phyloP scores from a whole-genome alignment of 64 coral and sea anemone genomes.

The Dendronephthya gigantea region DNA sequence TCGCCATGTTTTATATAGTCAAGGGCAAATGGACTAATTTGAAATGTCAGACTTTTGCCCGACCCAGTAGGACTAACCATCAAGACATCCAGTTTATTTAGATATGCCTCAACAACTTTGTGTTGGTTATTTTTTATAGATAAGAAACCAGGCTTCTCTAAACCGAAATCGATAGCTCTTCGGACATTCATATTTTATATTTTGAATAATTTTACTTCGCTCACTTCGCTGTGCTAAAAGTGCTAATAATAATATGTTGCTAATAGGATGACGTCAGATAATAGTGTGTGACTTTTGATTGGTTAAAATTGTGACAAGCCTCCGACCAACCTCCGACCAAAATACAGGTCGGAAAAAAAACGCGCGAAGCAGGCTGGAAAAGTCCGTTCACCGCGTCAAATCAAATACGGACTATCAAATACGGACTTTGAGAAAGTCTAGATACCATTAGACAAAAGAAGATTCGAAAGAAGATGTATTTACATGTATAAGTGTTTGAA shows the following conservation, averaged over 20 bases:
- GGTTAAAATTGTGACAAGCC: too few species aligned
- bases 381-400: not conserved
- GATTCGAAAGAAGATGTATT: too few species aligned
- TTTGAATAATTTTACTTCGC: not conserved
- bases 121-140: not conserved
- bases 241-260: not conserved
- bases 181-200: not conserved
- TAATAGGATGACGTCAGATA: not conserved
- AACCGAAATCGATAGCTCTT: not conserved
- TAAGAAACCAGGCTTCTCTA: not conserved
- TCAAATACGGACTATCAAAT: too few species aligned
- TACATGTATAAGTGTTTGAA: too few species aligned
- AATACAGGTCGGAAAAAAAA: not conserved
- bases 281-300: not conserved
- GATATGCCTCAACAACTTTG: constrained; percentile 18
- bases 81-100: not conserved
- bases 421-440: constrained; percentile 22
- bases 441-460: too few species aligned
- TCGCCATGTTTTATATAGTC: constrained; percentile 11
- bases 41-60: not conserved
- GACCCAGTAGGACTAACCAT: constrained; percentile 3
- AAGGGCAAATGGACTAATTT: not conserved
- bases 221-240: not conserved
- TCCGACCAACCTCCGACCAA: not conserved
- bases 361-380: not conserved